These are phyloP conservation scores for Ptychochromis oligacanthus DNA, from an alignment of 2,113 vertebrate species.

Conservation along the genomic window DNA sequence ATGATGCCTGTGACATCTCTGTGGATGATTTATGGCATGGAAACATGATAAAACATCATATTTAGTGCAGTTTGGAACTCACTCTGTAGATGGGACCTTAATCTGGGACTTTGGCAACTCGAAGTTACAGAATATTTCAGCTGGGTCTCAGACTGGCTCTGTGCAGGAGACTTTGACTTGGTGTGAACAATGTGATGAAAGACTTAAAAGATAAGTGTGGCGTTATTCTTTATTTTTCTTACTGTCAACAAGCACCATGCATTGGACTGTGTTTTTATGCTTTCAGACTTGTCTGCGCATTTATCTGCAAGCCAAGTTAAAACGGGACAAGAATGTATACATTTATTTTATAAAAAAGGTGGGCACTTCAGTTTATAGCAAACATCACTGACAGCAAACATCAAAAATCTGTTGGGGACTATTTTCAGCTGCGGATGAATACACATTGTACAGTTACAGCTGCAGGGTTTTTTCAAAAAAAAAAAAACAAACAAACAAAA, in stretches of 20 bases:
- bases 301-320: not conserved
- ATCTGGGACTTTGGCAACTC: not conserved
- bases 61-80: not conserved
- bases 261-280: not conserved
- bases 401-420: not conserved
- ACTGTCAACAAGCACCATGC: not conserved
- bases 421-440: constrained; percentile 4
- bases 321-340: not conserved
- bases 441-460: not conserved
- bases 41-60: not conserved
- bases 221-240: constrained; percentile 22
- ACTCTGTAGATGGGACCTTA: constrained; percentile 15
- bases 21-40: not conserved
- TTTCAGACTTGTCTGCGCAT: not conserved
- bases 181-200: constrained; percentile 43
- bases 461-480: too few relatives aligned
- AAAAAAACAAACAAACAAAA: too few relatives aligned
- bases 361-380: not conserved
- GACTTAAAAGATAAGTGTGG: constrained; percentile 6
- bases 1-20: not conserved
- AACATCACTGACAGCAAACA: not conserved
- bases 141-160: too few relatives aligned
- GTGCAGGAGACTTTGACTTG: constrained; percentile 3
- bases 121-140: not conserved
- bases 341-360: not conserved